Base-by-base conservation (phyloP, 2,113 vertebrate genomes). In the Agelaius phoeniceus region DNA sequence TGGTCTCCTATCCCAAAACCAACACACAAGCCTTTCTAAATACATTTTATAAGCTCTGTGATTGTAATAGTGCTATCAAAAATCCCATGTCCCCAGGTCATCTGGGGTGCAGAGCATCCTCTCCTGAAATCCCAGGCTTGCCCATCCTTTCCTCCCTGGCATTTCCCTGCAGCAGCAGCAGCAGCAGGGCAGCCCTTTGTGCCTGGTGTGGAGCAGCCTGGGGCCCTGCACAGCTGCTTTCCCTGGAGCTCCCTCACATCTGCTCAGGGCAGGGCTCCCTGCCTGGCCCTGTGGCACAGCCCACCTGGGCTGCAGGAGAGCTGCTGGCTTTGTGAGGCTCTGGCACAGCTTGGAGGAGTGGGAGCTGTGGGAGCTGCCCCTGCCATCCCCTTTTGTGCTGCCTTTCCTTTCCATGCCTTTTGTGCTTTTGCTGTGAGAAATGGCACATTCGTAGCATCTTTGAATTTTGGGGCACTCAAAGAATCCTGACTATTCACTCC, bases 1-100 rank as follows among this genome's bases (percentile, higher is more conserved):
- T 85, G 55, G 4, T 69, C 16, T 51, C 78, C 93, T 90, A 51
- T 96, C 91, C 95, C 94, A 94, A 96, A 94, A 87, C 82, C 84
- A 93, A 87, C 91, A 91, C 55, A 0, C 91, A 90, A 94, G 48
- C 84, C 67, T 91, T 94, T 94, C 93, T 91, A 94, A 90, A 80
- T 87, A 15, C 2, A 22, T 86, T 94, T 91, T 77, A 26, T 91
- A 94, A 94, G 75, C 78, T 63, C 65, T 44, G 91, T 3, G 21
- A 88, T 80, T 95, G 93, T 93, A 95, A 90, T 90, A 93, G 90
- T 77, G 26, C 67, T 28, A 57, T 88, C 67, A 67, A 62, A 85
- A 94, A 93, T 77, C 90, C 90, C 67, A 1, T 12, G 69, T 93
- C 78, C 82, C 67, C 82, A 2, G 89, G 94, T 96, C 78, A 80